These are phyloP conservation scores for Origma solitaria DNA, from an alignment of 2,113 vertebrate genomes.

Conservation along the genomic window DNA sequence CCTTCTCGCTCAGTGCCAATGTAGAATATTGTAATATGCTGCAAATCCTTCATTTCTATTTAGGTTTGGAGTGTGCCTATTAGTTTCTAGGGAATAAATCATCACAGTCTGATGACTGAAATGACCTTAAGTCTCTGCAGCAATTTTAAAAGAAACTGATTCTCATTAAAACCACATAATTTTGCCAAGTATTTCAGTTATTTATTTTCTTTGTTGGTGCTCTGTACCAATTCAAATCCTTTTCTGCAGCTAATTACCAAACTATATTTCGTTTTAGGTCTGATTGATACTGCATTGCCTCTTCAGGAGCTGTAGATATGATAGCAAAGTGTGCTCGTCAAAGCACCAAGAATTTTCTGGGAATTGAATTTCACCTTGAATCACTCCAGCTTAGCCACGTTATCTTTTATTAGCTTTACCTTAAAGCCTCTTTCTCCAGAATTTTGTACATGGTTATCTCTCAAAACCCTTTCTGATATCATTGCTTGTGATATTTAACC, in stretches of 20 bases:
- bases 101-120: not conserved
- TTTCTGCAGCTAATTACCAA: not conserved
- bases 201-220: not conserved
- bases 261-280: not conserved
- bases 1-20: not conserved
- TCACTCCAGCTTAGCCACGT: not conserved
- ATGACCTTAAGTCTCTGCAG: not conserved
- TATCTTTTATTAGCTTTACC: not conserved
- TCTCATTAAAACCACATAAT: not conserved
- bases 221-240: not conserved
- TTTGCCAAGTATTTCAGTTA: not conserved
- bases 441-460: not conserved
- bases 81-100: slow-evolving; percentile 28
- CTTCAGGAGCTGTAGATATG: not conserved
- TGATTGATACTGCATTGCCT: not conserved
- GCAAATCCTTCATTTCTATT: slow-evolving; percentile 28
- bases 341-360: not conserved
- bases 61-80: not conserved
- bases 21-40: not conserved
- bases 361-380: not conserved
- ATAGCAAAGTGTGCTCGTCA: fast-evolving
- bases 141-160: not conserved
- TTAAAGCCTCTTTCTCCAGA: not conserved
- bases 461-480: not conserved
- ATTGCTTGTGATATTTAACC: not conserved